Evolutionary conservation across 2,113 vertebrate genomes (phyloP).

Genomic region (Thalassoma bifasciatum): DNA sequence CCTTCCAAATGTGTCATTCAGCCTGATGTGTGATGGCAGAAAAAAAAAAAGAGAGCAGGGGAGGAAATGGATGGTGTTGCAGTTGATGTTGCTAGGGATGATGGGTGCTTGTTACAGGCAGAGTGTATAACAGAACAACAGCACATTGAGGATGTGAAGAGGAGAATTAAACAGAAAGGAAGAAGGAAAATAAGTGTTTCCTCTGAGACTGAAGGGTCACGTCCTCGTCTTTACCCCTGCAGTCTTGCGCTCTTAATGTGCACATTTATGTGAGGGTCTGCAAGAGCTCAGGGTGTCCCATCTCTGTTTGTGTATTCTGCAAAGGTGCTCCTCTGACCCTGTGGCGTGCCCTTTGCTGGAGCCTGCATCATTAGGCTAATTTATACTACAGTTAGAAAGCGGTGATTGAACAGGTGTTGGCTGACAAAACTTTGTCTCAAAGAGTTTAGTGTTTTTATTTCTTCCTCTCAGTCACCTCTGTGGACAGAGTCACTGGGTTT

Average conservation of each 20-base stretch:
- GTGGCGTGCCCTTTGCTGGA: neutral
- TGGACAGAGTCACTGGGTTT: neutral
- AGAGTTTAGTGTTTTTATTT: neutral
- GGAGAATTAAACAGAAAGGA: neutral
- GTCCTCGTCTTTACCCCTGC: neutral
- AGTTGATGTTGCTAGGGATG: neutral
- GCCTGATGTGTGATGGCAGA: conserved; percentile 26
- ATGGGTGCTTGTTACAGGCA: conserved; percentile 6
- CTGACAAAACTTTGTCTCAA: neutral
- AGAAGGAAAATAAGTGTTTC: neutral
- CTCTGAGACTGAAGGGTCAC: neutral
- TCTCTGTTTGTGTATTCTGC: conserved; percentile 17
- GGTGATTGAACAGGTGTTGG: neutral
- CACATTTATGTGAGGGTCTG: neutral
- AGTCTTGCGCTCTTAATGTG: conserved; percentile 3
- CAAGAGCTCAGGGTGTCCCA: neutral
- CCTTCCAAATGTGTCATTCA: conserved; percentile 63
- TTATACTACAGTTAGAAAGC: conserved; percentile 1
- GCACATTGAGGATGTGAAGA: conserved; percentile 1
- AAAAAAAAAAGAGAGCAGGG: conserved; percentile 19
- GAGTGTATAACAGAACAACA: neutral
- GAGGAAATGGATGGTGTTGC: conserved; percentile 17
- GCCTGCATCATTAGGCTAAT: conserved; percentile 14
- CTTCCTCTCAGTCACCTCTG: neutral
- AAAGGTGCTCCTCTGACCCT: conserved; percentile 1